Evolutionary conservation across 2,113 vertebrate genomes (phyloP).

Genomic region (Pomatorhinus ruficollis): DNA sequence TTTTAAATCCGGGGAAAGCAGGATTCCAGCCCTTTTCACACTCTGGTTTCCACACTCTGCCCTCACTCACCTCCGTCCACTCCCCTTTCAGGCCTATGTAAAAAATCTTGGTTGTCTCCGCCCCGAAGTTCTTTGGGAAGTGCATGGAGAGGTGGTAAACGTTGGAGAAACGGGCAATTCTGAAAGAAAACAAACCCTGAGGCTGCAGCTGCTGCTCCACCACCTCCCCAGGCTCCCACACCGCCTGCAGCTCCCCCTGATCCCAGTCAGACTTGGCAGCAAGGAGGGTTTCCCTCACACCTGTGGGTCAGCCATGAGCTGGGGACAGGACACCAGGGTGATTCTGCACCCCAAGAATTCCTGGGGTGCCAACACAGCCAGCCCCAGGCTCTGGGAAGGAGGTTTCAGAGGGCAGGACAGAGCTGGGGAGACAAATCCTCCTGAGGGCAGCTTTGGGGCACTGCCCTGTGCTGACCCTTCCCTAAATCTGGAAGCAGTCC

Average conservation of each 20-base stretch:
- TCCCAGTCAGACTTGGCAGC: accelerated
- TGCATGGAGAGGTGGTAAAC: conserved; percentile 93
- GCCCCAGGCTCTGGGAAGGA: not conserved
- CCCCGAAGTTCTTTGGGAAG: conserved; percentile 94
- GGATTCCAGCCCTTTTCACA: too few species aligned
- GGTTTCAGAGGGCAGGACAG: not conserved
- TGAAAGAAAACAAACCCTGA: conserved; percentile 52
- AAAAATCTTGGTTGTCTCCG: conserved; percentile 87
- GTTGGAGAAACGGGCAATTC: conserved; percentile 92
- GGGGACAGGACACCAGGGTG: accelerated
- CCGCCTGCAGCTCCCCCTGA: accelerated
- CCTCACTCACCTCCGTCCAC: conserved; percentile 84
- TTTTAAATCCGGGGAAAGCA: not conserved
- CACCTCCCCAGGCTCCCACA: accelerated
- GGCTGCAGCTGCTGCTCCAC: not conserved
- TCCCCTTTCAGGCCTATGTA: conserved; percentile 95
- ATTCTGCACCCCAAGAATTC: not conserved
- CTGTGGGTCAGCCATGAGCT: not conserved
- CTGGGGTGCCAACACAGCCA: not conserved
- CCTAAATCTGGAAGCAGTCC: not conserved
- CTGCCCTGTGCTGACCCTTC: not conserved
- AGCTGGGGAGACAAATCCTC: not conserved
- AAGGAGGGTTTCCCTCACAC: accelerated
- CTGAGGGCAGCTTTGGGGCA: not conserved
- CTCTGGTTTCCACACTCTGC: not conserved